Conservation (phyloP, 2,888 invertebrate genomes). For the Temnothorax unifasciatus region DNA sequence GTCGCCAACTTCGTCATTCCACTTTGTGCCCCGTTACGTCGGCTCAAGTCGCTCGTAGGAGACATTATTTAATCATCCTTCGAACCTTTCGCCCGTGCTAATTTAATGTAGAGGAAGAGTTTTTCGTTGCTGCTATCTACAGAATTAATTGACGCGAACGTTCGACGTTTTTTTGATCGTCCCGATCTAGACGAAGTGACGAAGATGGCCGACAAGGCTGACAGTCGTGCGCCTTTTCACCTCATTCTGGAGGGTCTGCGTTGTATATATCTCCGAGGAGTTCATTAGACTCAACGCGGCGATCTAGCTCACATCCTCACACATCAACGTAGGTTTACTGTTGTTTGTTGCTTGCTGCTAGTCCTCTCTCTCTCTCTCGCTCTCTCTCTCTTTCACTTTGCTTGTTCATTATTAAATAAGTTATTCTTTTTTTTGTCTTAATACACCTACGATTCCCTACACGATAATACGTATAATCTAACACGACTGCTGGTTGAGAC, state of each 20-base stretch:
- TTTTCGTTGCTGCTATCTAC: constrained; percentile 58
- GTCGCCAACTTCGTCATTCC: constrained; percentile 64
- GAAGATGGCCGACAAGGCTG: constrained; percentile 68
- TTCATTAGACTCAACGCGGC: constrained; percentile 81
- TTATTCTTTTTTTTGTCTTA: constrained; percentile 70
- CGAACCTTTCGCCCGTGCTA: constrained; percentile 50
- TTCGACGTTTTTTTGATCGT: constrained; percentile 45
- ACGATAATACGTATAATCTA: constrained; percentile 82
- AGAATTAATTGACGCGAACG: constrained; percentile 67
- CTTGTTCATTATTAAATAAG: constrained; percentile 63
- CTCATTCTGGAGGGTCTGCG: constrained; percentile 82
- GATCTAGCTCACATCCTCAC: constrained; percentile 84
- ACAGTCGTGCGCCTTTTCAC: constrained; percentile 74
- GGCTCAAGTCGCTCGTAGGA: constrained; percentile 54
- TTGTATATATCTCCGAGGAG: constrained; percentile 75
- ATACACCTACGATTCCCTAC: constrained; percentile 79
- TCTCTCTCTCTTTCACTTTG: constrained; percentile 6
- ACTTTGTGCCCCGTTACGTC: constrained; percentile 52
- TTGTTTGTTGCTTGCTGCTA: constrained; percentile 73
- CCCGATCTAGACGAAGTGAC: constrained; percentile 61
- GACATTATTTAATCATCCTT: constrained; percentile 40
- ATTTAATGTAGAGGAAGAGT: constrained; percentile 56
- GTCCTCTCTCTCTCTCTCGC: constrained; percentile 69
- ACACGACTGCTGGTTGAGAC: constrained; percentile 83
- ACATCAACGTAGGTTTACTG: constrained; percentile 81